Percentiles rank a stretch among this genome's conserved stretches.
Evolutionary conservation across 2,113 vertebrate genomes (phyloP).

Genomic region (Brachyistius frenatus): DNA sequence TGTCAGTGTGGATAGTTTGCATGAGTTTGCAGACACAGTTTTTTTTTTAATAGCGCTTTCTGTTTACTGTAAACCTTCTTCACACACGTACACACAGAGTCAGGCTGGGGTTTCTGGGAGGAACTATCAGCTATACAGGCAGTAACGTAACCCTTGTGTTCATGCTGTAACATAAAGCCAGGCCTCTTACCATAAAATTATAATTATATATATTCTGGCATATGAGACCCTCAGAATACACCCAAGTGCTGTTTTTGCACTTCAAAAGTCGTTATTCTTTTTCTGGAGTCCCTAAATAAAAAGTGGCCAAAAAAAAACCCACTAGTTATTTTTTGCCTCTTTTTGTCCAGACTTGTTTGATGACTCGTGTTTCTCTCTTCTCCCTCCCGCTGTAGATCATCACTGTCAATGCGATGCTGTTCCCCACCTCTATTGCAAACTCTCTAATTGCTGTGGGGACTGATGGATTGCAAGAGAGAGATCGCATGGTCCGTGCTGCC

Average conservation of each 20-base stretch:
- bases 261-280: not conserved
- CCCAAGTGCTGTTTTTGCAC: not conserved
- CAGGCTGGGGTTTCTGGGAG: conserved; percentile 58
- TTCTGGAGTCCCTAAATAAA: not conserved
- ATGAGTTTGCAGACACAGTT: conserved; percentile 53
- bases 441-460: conserved; percentile 98
- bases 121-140: conserved; percentile 15
- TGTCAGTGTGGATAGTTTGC: conserved; percentile 52
- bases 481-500: conserved; percentile 98
- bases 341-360: conserved; percentile 31
- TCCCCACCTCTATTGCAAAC: conserved; percentile 96
- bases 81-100: conserved; percentile 31
- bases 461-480: conserved; percentile 96
- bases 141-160: conserved; percentile 36
- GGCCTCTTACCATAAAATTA: not conserved
- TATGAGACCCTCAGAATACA: not conserved
- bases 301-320: not conserved
- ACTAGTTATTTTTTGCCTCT: conserved; percentile 16
- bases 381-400: conserved; percentile 88
- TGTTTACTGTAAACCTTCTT: conserved; percentile 78
- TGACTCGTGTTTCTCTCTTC: conserved; percentile 22
- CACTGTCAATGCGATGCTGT: conserved; percentile 97
- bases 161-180: not conserved
- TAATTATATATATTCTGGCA: not conserved
- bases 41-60: conserved; percentile 71